Base-by-base conservation (phyloP, 2,113 vertebrate genomes). In the Archocentrus centrarchus region DNA sequence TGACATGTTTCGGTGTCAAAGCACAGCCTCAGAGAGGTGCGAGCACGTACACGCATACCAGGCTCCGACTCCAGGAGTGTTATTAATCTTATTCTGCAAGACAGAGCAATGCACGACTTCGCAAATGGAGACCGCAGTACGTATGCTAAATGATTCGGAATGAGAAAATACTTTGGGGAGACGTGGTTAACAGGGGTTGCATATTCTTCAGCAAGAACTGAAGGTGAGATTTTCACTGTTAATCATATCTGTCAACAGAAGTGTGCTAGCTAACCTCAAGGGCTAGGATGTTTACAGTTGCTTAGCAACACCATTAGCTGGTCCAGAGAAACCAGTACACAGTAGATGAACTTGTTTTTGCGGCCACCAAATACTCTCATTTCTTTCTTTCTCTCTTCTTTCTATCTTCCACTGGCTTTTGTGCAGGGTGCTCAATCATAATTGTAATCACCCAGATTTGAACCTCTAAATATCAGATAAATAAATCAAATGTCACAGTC, bases 211-310 rank as follows among this genome's bases (percentile, higher is more conserved):
- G 8, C 2, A 5, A 61, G 68, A 75, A 39, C 27, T 53, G 22
- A 20, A 39, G 13, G 32, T 59, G 24, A n/a, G 50, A 82, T 47
- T 58, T 59, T 70, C 20, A 78, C 14, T 35, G 39, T 70, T 30
- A 61, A 61, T 78, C 17, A 79, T 50, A 32, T 83, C 58, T 77
- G 60, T 77, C 27, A 59, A 77, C n/a, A 77, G 18, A 20, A 57
- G 32, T 15, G 3, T 9, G 61, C 22, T 7, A 32, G 24, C 5
- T 30, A 64, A 47, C 39, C 24, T 81, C 39, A 53, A 44, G 59
- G 35, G 60, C 14, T 66, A 1, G 63, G 14, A n/a, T 39, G 27
- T 47, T 78, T 60, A 59, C 15, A 22, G 35, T 62, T 82, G 66
- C n/a, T 32, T 0, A 41, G 73, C 53, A 77, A 77, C 37, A 64